Evolutionary conservation across 2,113 vertebrate species (phyloP).

Genomic region (Larimichthys crocea): DNA sequence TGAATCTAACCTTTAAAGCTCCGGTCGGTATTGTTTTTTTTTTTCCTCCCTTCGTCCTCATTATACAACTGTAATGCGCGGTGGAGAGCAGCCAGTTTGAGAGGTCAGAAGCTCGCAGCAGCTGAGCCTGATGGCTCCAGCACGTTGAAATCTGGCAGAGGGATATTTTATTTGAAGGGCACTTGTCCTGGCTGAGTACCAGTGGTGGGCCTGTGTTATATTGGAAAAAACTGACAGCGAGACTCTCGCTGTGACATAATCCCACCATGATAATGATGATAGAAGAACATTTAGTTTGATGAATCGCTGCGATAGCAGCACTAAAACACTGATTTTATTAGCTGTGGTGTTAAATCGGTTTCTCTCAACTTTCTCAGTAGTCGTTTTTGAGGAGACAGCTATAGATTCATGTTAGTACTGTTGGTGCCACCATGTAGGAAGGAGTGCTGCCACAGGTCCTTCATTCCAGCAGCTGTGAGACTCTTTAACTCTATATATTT

Average conservation of each 20-base stretch:
- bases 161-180: conserved; percentile 63
- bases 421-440: no score
- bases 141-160: conserved; percentile 56
- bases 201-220: conserved; percentile 53
- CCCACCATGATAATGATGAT: not conserved
- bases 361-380: not conserved
- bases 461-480: no score
- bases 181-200: conserved; percentile 60
- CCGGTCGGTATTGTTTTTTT: conserved; percentile 23
- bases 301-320: not conserved
- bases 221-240: conserved; percentile 40
- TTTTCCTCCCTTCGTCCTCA: conserved; percentile 22
- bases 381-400: not conserved
- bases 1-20: conserved; percentile 61
- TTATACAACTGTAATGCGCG: conserved; percentile 61
- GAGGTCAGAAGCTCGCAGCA: conserved; percentile 54
- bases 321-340: not conserved
- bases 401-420: no score
- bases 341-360: not conserved
- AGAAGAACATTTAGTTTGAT: conserved; percentile 8
- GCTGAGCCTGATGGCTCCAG: conserved; percentile 59
- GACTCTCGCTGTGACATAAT: conserved; percentile 21
- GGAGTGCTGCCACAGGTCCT: no score
- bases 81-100: conserved; percentile 56
- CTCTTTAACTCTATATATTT: no score